These are phyloP conservation scores for Crax fasciolata DNA, from an alignment of 2,797 vertebrate genomes.

Conservation along the genomic window DNA sequence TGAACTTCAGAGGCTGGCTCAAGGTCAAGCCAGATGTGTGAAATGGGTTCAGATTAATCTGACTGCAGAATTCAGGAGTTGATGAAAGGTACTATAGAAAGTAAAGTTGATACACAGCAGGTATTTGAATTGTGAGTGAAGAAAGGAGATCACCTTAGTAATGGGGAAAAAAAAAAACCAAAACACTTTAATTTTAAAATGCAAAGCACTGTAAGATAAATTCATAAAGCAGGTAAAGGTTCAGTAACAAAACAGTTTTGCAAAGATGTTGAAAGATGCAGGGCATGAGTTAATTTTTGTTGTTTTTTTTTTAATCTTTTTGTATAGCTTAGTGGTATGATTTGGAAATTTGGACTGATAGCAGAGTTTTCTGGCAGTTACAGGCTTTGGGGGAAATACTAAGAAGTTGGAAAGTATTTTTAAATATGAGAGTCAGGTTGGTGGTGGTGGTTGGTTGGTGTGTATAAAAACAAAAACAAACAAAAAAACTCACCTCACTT, in stretches of 20 bases:
- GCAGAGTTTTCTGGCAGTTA: not conserved
- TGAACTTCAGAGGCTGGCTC: not conserved
- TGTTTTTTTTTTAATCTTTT: not conserved
- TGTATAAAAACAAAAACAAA: not conserved
- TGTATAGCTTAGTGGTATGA: not conserved
- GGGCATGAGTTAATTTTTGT: not conserved
- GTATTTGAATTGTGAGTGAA: not conserved
- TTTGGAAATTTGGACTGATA: not conserved
- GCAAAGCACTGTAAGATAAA: not conserved
- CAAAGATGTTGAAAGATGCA: not conserved
- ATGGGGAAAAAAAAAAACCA: not conserved
- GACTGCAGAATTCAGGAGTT: not conserved
- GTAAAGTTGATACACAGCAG: accelerated
- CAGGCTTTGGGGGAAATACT: not conserved
- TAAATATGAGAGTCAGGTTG: not conserved
- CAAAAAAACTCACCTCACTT: not conserved
- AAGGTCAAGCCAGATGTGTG: not conserved
- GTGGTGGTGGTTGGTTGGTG: not conserved
- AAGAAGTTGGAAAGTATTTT: not conserved
- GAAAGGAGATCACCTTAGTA: not conserved
- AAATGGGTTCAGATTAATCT: not conserved
- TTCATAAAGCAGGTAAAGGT: not conserved
- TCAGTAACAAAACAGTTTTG: not conserved
- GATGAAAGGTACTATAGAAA: not conserved
- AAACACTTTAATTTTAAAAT: not conserved